These are phyloP conservation scores for Dermatophagoides farinae DNA, from an alignment of 1,140 invertebrate genomes.

Conservation along the genomic window DNA sequence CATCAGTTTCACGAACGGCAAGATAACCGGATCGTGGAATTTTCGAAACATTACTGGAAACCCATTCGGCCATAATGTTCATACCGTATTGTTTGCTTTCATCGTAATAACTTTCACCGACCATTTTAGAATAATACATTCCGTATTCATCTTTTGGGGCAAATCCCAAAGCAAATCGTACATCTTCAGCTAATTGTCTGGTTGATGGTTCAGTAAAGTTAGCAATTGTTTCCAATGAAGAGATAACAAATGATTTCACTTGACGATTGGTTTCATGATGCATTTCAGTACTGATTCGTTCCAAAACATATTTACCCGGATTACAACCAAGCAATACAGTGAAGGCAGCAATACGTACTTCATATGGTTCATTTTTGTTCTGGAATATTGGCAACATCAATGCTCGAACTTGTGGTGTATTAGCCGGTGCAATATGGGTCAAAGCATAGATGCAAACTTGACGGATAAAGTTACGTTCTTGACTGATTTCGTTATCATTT, in stretches of 20 bases:
- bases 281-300: conserved; percentile 16
- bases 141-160: conserved; percentile 5
- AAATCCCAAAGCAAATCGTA: conserved; percentile 2
- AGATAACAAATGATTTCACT: conserved; percentile 14
- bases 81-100: conserved; percentile 9
- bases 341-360: conserved; percentile 19
- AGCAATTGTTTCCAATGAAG: conserved; percentile 11
- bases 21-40: conserved; percentile 14
- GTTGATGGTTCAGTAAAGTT: conserved; percentile 14
- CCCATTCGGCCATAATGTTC: conserved; percentile 4
- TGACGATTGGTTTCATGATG: conserved; percentile 16
- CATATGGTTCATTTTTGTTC: conserved; percentile 18
- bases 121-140: conserved; percentile 10
- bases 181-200: conserved; percentile 7
- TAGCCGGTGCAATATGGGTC: neutral
- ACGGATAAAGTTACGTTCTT: conserved; percentile 15
- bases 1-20: neutral
- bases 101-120: conserved; percentile 11
- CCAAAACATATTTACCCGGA: conserved; percentile 14
- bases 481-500: neutral
- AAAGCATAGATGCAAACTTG: conserved; percentile 17
- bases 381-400: conserved; percentile 18
- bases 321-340: conserved; percentile 10
- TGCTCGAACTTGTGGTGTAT: conserved; percentile 13
- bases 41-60: conserved; percentile 9